Percentiles rank a stretch among this genome's conserved stretches.
These are phyloP conservation scores for Chloromyia formosa DNA, from an alignment of 2,888 invertebrate species.

Conservation along the genomic window DNA sequence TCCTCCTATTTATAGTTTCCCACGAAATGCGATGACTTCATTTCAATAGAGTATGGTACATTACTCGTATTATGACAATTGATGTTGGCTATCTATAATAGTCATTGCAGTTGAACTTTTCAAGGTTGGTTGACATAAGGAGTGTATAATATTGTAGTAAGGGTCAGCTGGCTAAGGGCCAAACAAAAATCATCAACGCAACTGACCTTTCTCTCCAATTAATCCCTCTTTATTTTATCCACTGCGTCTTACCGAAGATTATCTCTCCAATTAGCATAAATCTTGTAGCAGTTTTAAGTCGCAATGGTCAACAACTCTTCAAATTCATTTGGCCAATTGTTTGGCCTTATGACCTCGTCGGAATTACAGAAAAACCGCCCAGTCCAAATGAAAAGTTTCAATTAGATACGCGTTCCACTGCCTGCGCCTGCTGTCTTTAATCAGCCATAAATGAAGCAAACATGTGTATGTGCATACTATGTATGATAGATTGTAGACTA, in stretches of 20 bases:
- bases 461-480: not conserved
- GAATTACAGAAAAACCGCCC: conserved; percentile 23
- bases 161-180: too few species aligned
- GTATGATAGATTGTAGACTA: too few species aligned
- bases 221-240: not conserved
- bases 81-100: too few species aligned
- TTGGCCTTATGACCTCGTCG: conserved; percentile 39
- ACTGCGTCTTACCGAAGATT: not conserved
- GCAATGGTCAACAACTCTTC: conserved; percentile 17
- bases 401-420: conserved; percentile 25
- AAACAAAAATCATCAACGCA: too few species aligned
- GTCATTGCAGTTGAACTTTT: too few species aligned
- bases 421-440: conserved; percentile 13
- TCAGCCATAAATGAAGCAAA: conserved; percentile 21
- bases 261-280: conserved; percentile 30
- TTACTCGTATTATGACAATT: too few species aligned
- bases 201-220: not conserved
- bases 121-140: not conserved
- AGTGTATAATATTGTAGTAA: not conserved
- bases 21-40: conserved; percentile 16
- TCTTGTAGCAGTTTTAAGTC: not conserved
- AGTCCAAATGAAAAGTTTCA: conserved; percentile 38
- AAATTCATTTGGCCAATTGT: conserved; percentile 36
- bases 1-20: conserved; percentile 17
- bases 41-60: too few species aligned